Evolutionary conservation across 2,888 invertebrate genomes (phyloP), one percentile per base, ranked within the genome.

Genomic region (Platycheirus albimanus): DNA sequence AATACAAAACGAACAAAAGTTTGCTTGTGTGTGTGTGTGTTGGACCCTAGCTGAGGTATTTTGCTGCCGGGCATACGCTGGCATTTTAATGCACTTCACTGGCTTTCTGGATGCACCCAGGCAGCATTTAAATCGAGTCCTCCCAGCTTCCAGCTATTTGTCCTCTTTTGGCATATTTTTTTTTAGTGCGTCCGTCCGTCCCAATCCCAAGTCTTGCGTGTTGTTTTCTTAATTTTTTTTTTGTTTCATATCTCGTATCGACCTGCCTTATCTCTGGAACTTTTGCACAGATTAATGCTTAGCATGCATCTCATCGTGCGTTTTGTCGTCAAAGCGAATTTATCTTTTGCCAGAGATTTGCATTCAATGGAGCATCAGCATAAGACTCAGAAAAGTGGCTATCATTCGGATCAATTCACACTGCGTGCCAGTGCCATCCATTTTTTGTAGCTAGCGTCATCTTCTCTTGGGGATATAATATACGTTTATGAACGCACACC

Each of bases 51-150:
- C 36, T 64, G 64, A 51, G 74, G 69, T 75, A 70, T 75, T 80
- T 75, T 19, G 61, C 80, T 71, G 77, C 71, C 54, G 71, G 81
- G 71, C 71, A 72, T 72, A 47, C 81, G 61, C 33, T 81, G 52
- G 47, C 67, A 67, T 66, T 76, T 75, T 36, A 69, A 69, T 75
- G 17, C 54, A 54, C 67, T 64, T 77, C 41, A 41, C 51, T 56
- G 49, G 36, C 36, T 70, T 58, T 71, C 19, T 52, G 10, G 15
- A 47, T 52, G 19, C 58, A 33, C 36, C 51, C 20, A 64, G 64
- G 38, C 11, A 51, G 66, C 47, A 47, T 61, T 76, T 66, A 61
- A 77, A 71, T 77, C 66, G 70, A 61, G 30, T 64, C 28, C n/a
- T 56, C 28, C 13, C 43, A 61, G 45, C 61, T 45, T 36, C 36